Evolutionary conservation across 2,113 vertebrate genomes (phyloP).

Genomic region (Sisor rabdophorus): DNA sequence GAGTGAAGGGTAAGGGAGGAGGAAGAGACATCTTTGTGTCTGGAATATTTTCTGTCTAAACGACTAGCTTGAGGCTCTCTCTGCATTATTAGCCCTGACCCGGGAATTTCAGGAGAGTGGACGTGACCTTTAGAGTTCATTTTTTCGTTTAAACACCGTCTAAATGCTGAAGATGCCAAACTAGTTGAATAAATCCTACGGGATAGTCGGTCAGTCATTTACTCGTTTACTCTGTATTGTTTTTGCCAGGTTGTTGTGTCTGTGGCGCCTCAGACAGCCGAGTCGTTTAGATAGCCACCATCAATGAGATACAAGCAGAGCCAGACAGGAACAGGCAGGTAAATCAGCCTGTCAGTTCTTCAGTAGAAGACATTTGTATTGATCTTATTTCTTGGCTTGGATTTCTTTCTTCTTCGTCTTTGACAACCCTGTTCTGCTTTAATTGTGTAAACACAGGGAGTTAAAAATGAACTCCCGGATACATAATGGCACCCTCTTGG

Average conservation of each 20-base stretch:
- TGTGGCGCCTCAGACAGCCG: slow-evolving; percentile 14
- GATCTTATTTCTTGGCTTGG: slow-evolving; percentile 22
- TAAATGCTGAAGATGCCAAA: slow-evolving; percentile 21
- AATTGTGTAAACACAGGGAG: slow-evolving; percentile 29
- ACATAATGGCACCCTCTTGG: background rate
- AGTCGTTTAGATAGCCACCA: slow-evolving; percentile 34
- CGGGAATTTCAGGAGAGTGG: background rate
- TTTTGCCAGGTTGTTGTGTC: slow-evolving; percentile 7
- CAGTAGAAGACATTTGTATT: slow-evolving; percentile 32
- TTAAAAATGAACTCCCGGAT: slow-evolving; percentile 2
- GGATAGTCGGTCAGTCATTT: slow-evolving; percentile 4
- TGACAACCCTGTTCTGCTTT: slow-evolving; percentile 26
- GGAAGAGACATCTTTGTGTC: slow-evolving; percentile 15
- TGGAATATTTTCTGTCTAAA: slow-evolving; percentile 43
- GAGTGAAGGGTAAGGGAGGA: slow-evolving; percentile 15
- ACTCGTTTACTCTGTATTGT: background rate
- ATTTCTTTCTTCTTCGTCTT: slow-evolving; percentile 29
- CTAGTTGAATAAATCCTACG: slow-evolving; percentile 16
- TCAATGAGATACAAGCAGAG: slow-evolving; percentile 28
- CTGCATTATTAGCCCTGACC: slow-evolving; percentile 29
- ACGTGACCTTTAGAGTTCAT: slow-evolving; percentile 19
- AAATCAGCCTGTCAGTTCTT: slow-evolving; percentile 33
- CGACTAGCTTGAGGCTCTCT: slow-evolving; percentile 1
- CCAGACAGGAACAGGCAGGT: slow-evolving; percentile 40
- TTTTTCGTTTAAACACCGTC: slow-evolving; percentile 1